phyloP scores from a whole-genome alignment of 2,113 vertebrate species.

The Montifringilla adamsi region DNA sequence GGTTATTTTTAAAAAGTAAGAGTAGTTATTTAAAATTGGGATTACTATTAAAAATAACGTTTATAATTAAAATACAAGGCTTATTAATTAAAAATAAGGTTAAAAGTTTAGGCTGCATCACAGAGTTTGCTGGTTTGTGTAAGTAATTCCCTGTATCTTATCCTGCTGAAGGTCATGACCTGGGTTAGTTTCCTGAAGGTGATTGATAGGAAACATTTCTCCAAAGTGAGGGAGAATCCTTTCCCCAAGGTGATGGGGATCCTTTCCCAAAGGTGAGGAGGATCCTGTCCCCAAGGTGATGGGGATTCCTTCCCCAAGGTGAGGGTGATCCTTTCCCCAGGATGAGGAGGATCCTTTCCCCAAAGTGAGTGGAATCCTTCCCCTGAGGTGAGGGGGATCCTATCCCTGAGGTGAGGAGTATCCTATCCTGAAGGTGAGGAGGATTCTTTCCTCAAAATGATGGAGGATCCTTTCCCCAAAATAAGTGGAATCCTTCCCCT shows the following conservation, averaged over 20 bases:
- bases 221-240: rapidly evolving
- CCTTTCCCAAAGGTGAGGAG: rapidly evolving
- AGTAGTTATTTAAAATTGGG: not conserved
- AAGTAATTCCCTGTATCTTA: not conserved
- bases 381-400: not conserved
- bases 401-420: rapidly evolving
- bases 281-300: too few relatives aligned
- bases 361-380: rapidly evolving
- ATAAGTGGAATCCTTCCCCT: too few relatives aligned
- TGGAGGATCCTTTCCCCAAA: too few relatives aligned
- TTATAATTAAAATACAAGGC: not conserved
- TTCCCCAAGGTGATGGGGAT: rapidly evolving
- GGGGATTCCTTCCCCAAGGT: not conserved
- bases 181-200: not conserved
- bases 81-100: not conserved
- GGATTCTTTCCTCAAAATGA: not conserved
- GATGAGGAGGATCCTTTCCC: rapidly evolving
- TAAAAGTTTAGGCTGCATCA: not conserved
- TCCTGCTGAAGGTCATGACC: not conserved
- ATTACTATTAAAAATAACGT: rapidly evolving
- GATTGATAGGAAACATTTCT: not conserved
- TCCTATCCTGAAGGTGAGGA: rapidly evolving
- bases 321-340: too few relatives aligned
- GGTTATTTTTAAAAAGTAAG: not conserved
- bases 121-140: not conserved